Conservation (phyloP, 2,888 invertebrate species). For the Perithous albicinctus region DNA sequence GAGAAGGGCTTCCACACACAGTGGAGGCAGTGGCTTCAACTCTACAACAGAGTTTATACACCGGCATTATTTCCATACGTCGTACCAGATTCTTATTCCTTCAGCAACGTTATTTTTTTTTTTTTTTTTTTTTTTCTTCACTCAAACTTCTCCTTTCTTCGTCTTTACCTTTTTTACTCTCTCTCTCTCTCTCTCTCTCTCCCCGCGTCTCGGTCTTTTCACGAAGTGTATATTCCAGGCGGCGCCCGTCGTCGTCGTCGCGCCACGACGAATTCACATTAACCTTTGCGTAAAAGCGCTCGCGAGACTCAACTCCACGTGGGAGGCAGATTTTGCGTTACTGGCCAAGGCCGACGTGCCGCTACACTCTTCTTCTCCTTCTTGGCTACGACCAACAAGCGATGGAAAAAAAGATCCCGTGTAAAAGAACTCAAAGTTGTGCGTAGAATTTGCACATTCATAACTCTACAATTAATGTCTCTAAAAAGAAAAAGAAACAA, state of each 20-base stretch:
- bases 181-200: constrained; percentile 17
- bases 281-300: constrained; percentile 59
- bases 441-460: neutral
- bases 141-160: constrained; percentile 22
- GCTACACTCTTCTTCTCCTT: constrained; percentile 21
- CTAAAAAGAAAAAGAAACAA: neutral
- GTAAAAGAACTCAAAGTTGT: neutral
- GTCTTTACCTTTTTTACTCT: constrained; percentile 3
- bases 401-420: constrained; percentile 17
- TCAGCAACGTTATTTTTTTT: constrained; percentile 7
- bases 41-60: neutral
- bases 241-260: constrained; percentile 37
- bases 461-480: neutral
- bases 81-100: constrained; percentile 16
- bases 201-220: constrained; percentile 38
- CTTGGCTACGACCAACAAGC: neutral
- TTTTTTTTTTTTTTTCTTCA: constrained; percentile 26
- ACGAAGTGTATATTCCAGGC: constrained; percentile 36
- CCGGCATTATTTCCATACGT: neutral
- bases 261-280: constrained; percentile 55
- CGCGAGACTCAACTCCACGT: constrained; percentile 54
- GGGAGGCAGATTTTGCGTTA: constrained; percentile 60
- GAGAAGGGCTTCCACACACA: constrained; percentile 28
- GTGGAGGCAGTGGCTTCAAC: neutral
- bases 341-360: constrained; percentile 49